Percentiles rank a stretch among this genome's conserved stretches.
phyloP scores from a whole-genome alignment of 1,140 invertebrate genomes.

The Zaprionus ornatus region DNA sequence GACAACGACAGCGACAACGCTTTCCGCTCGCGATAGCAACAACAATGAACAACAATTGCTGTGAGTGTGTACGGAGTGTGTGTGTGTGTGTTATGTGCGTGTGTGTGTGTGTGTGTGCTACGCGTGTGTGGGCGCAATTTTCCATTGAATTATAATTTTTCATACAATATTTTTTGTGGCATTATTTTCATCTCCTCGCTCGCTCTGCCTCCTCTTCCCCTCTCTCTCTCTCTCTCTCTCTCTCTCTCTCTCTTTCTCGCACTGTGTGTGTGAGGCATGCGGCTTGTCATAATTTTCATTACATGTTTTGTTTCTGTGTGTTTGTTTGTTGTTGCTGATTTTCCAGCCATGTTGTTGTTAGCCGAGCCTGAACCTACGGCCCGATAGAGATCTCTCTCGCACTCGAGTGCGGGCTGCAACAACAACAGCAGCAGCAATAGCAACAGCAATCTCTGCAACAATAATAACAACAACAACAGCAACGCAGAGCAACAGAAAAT shows the following conservation, averaged over 20 bases:
- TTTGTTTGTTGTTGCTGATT: constrained; percentile 14
- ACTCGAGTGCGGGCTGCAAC: constrained; percentile 66
- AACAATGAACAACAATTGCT: constrained; percentile 58
- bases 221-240: constrained; percentile 15
- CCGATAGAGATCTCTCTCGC: constrained; percentile 73
- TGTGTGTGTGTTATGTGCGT: constrained; percentile 33
- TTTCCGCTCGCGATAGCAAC: constrained; percentile 68
- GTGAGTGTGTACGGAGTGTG: constrained; percentile 3
- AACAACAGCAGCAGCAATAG: constrained; percentile 42
- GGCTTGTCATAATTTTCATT: constrained; percentile 82
- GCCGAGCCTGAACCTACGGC: constrained; percentile 59
- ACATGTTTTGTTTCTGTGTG: constrained; percentile 60
- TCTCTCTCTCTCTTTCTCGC: not conserved
- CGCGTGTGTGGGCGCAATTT: constrained; percentile 81
- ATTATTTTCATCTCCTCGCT: constrained; percentile 29
- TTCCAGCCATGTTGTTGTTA: constrained; percentile 68
- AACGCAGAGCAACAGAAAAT: constrained; percentile 64
- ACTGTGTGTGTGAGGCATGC: constrained; percentile 33
- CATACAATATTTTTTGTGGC: constrained; percentile 38
- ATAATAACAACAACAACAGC: constrained; percentile 33
- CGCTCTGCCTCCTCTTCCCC: not conserved
- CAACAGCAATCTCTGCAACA: constrained; percentile 26
- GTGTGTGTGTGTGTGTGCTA: constrained; percentile 51
- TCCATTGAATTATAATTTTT: constrained; percentile 82
- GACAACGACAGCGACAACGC: constrained; percentile 63